Percentiles rank a stretch among this genome's conserved stretches.
Evolutionary conservation across 2,888 invertebrate species (phyloP).

Genomic region (Nephrotoma appendiculata): DNA sequence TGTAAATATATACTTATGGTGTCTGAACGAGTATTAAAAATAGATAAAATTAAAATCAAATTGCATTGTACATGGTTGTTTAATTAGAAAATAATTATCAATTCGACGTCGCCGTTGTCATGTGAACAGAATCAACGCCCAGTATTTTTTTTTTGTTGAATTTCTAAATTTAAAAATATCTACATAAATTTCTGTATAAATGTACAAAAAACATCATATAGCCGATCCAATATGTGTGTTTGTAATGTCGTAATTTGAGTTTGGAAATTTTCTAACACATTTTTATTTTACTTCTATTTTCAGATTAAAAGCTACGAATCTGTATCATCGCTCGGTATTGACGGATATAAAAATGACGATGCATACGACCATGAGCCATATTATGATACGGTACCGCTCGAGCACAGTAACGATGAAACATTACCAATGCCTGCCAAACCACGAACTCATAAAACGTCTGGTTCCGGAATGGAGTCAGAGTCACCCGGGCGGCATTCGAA

Average conservation of each 20-base stretch:
- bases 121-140: neutral
- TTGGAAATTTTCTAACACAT: neutral
- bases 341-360: constrained; percentile 37
- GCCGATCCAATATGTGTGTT: neutral
- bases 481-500: constrained; percentile 69
- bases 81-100: neutral
- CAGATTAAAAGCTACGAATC: constrained; percentile 52
- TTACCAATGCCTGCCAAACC: constrained; percentile 31
- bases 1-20: neutral
- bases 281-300: constrained; percentile 7
- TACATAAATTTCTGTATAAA: neutral
- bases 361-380: constrained; percentile 48
- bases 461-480: constrained; percentile 46
- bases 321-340: constrained; percentile 47
- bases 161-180: neutral
- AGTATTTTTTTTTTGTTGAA: neutral
- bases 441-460: constrained; percentile 14
- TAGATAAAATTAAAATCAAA: neutral
- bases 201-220: neutral
- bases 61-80: neutral
- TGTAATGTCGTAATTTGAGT: neutral
- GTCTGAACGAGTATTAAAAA: neutral
- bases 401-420: constrained; percentile 52
- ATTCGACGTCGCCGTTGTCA: neutral
- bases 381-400: constrained; percentile 57